Conservation (phyloP, 2,888 invertebrate species). For the Salpingus planirostris region DNA sequence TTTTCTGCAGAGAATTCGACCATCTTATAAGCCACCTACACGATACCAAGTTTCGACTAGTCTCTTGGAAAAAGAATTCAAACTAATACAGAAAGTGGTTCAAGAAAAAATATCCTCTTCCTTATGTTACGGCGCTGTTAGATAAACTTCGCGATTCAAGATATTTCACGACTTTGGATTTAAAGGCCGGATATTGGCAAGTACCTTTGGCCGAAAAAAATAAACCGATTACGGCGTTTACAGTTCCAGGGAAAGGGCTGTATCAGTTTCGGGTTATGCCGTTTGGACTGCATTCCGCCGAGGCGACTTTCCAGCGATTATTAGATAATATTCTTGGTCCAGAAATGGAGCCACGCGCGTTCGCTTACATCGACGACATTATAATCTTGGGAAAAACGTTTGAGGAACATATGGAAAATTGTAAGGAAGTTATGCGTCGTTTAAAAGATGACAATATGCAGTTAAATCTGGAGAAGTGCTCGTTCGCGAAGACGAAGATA, state of each 20-base stretch:
- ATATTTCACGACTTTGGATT: background rate
- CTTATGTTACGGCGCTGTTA: background rate
- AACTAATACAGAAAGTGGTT: too few species aligned
- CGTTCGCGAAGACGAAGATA: background rate
- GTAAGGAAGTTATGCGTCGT: background rate
- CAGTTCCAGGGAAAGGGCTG: background rate
- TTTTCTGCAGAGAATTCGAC: background rate
- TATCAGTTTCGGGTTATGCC: background rate
- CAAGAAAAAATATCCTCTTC: background rate
- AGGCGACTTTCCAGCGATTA: background rate
- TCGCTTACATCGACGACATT: background rate
- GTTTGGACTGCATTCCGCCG: background rate
- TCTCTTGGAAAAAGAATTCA: background rate
- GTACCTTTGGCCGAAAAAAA: background rate
- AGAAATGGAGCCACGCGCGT: background rate
- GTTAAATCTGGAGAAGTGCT: background rate
- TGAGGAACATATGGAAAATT: background rate
- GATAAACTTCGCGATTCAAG: background rate
- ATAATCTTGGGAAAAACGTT: background rate
- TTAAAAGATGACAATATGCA: background rate
- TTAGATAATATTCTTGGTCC: background rate
- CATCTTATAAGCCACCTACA: background rate
- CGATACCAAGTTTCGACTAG: background rate
- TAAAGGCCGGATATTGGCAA: background rate
- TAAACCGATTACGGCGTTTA: background rate